Conservation (phyloP, 2,113 vertebrate genomes). For the Grallaria varia region DNA sequence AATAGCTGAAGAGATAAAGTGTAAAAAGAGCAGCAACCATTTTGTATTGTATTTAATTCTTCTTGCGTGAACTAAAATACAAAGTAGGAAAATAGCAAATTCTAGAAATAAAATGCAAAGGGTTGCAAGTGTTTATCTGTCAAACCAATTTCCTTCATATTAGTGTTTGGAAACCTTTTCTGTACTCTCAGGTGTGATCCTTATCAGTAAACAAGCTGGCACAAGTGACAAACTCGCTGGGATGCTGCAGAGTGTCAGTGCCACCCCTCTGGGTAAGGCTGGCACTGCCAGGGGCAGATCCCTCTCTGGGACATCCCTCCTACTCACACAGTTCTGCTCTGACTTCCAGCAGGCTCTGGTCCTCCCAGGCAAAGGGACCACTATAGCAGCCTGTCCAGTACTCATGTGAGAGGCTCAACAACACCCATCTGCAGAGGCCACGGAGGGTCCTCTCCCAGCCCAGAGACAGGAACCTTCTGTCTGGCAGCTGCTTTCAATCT, state of each 20-base stretch:
- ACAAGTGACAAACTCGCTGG: background rate
- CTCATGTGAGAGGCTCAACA: no score
- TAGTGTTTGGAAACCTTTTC: background rate
- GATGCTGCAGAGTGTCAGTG: background rate
- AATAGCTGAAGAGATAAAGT: background rate
- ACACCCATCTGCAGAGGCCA: accelerated
- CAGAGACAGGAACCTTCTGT: background rate
- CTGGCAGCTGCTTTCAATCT: background rate
- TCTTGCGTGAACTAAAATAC: background rate
- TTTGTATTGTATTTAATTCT: background rate
- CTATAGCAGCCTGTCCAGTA: background rate
- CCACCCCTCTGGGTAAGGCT: background rate
- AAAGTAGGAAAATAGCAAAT: background rate
- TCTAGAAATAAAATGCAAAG: background rate
- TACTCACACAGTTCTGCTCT: background rate
- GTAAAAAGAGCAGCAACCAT: background rate
- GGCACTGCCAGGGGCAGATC: background rate
- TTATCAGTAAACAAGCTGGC: background rate
- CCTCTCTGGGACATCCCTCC: background rate
- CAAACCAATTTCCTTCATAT: background rate
- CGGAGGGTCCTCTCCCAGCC: background rate
- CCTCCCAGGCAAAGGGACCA: background rate
- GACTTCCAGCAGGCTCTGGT: background rate
- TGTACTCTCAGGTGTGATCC: background rate
- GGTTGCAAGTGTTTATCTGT: background rate